A percentile compares a stretch with the other conserved stretches of the same genome.
Conservation (phyloP, 2,797 vertebrate genomes). For the Falco cherrug region DNA sequence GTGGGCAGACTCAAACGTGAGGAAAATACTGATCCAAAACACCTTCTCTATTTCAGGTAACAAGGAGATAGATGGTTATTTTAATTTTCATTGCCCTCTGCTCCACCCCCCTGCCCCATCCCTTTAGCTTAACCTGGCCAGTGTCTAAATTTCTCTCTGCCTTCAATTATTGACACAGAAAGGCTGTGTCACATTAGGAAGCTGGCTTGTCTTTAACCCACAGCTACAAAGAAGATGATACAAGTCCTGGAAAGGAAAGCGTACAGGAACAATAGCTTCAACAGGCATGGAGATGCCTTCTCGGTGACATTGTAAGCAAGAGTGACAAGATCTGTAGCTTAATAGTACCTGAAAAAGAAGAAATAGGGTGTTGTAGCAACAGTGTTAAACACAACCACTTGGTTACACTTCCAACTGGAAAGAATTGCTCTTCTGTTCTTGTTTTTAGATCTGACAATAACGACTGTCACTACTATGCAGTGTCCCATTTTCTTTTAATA, state of each 20-base stretch:
- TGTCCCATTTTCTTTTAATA: slow-evolving; percentile 2
- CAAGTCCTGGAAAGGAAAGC: background rate
- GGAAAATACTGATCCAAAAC: background rate
- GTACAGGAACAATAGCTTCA: background rate
- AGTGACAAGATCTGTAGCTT: background rate
- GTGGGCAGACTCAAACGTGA: background rate
- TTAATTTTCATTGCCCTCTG: background rate
- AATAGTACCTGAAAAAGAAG: background rate
- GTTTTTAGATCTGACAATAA: background rate
- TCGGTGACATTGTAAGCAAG: background rate
- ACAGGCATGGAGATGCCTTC: background rate
- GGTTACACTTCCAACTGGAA: background rate
- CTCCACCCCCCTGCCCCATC: background rate
- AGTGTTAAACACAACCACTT: background rate
- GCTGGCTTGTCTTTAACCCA: background rate
- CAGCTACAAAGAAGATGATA: background rate
- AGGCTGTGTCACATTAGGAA: background rate
- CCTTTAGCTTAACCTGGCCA: background rate
- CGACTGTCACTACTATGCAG: background rate
- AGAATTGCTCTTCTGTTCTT: background rate
- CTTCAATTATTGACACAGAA: background rate
- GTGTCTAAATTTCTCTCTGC: background rate
- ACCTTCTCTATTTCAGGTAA: background rate
- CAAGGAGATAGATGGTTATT: background rate
- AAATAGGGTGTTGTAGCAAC: background rate